These are phyloP conservation scores for Notospermus geniculatus DNA, from an alignment of 1,140 invertebrate genomes.

Conservation along the genomic window DNA sequence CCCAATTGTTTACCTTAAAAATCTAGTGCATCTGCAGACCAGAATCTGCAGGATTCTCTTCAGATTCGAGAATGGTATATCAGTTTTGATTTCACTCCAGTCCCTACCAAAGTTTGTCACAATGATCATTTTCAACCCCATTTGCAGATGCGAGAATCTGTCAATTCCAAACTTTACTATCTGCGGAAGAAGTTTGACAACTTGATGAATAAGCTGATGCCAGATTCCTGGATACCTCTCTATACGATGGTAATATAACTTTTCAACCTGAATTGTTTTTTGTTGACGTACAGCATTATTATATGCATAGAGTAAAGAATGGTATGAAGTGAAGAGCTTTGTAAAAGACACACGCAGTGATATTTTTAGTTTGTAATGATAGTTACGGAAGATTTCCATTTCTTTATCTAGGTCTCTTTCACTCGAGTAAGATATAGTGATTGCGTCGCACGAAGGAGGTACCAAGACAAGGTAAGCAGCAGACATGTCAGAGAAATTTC, in stretches of 20 bases:
- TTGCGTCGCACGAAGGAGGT: conserved; percentile 75
- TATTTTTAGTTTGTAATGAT: no score
- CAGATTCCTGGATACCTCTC: conserved; percentile 82
- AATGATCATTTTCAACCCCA: conserved; percentile 9
- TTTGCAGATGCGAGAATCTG: conserved; percentile 83
- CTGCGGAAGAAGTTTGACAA: conserved; percentile 83
- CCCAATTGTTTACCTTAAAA: no score
- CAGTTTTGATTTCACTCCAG: not conserved
- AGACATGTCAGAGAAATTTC: no score
- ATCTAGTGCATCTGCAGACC: no score
- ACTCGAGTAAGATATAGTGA: conserved; percentile 76
- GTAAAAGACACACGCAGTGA: no score
- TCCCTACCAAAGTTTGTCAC: conserved; percentile 4
- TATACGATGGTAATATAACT: conserved; percentile 72
- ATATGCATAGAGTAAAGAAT: not conserved
- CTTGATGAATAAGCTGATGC: conserved; percentile 70
- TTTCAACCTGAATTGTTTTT: no score
- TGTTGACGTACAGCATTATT: conserved; percentile 13
- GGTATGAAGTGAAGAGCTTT: no score
- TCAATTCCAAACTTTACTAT: conserved; percentile 75
- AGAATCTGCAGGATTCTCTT: no score
- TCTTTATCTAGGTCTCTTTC: conserved; percentile 64
- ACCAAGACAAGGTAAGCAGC: conserved; percentile 76
- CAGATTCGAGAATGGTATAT: no score
- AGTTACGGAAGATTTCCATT: no score